A percentile compares a stretch with the other conserved stretches of the same genome.
phyloP scores from a whole-genome alignment of 2,888 invertebrate genomes.

The Scaptomyza cyrtandrae region DNA sequence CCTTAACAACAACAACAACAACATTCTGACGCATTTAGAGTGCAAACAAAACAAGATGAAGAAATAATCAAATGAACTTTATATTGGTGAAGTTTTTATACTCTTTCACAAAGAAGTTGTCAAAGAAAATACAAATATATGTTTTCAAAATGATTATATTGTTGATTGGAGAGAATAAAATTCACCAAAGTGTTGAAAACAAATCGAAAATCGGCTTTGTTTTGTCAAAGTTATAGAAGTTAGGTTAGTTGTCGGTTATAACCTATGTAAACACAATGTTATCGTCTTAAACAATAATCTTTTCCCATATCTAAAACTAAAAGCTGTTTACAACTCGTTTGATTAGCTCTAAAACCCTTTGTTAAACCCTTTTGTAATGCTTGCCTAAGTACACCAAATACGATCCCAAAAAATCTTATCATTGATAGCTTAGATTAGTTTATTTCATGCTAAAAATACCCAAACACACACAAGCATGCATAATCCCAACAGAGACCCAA shows the following conservation, averaged over 20 bases:
- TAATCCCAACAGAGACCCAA: slow-evolving; percentile 45
- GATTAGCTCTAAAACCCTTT: neutral
- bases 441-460: neutral
- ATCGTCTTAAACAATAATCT: neutral
- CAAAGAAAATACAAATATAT: too few relatives aligned
- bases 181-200: too few relatives aligned
- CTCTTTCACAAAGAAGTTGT: neutral
- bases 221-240: too few relatives aligned
- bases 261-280: neutral
- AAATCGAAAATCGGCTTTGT: too few relatives aligned
- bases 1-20: slow-evolving; percentile 28
- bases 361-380: neutral
- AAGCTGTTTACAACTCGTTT: neutral
- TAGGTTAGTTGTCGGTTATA: too few relatives aligned
- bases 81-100: neutral
- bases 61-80: neutral
- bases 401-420: neutral
- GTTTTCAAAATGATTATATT: too few relatives aligned
- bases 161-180: too few relatives aligned
- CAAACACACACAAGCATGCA: neutral
- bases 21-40: slow-evolving; percentile 39
- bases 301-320: neutral
- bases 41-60: neutral
- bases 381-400: neutral
- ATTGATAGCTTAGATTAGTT: slow-evolving; percentile 7